These are phyloP conservation scores for Pemphigus obesinymphae DNA, from an alignment of 1,140 invertebrate species.

Conservation along the genomic window DNA sequence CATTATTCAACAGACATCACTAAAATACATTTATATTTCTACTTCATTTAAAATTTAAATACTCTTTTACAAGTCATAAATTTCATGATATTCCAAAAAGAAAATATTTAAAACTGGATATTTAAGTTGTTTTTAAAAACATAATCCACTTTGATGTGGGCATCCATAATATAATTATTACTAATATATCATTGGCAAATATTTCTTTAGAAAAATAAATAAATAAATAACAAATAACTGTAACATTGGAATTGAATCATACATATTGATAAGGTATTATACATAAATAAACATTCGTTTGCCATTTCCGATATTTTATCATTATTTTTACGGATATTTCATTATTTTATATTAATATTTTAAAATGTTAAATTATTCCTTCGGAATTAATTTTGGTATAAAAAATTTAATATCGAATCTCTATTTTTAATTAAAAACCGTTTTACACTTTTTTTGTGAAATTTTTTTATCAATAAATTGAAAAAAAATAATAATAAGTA, in stretches of 20 bases:
- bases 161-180: neutral
- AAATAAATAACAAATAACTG: neutral
- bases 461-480: too few species aligned
- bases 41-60: neutral
- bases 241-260: neutral
- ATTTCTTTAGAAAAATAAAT: too few species aligned
- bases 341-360: neutral
- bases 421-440: neutral
- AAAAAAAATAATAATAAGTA: too few species aligned
- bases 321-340: neutral
- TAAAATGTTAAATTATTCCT: neutral
- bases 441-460: neutral
- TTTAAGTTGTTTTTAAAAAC: neutral
- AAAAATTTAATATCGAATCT: neutral
- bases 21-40: neutral
- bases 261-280: neutral
- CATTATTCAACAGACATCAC: neutral
- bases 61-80: neutral
- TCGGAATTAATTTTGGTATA: neutral
- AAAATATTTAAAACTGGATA: neutral
- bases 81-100: neutral
- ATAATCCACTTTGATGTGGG: neutral
- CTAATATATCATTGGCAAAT: neutral
- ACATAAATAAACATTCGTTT: neutral
- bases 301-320: neutral